Base-by-base conservation (phyloP, 2,797 vertebrate species). In the Pogonophryne albipinna region DNA sequence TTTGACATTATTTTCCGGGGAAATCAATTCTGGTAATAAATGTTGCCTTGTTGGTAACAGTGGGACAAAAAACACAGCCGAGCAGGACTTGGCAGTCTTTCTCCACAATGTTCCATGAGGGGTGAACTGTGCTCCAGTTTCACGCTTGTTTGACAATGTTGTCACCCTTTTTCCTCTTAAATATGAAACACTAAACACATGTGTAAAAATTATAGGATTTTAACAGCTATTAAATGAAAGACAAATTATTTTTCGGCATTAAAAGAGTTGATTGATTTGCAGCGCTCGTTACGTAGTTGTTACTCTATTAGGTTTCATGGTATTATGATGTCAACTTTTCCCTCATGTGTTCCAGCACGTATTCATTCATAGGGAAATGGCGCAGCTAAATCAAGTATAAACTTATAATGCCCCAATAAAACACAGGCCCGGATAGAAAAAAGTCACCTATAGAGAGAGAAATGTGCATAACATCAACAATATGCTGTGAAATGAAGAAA, bases 401-500 rank as follows among this genome's bases (percentile, higher is more conserved):
- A 91, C 74, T 80, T 88, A 88, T 90, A 92, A 90, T 77, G 75
- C 72, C 74, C 68, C 66, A 90, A 89, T 86, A 90, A 93, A 93
- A 87, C 82, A 82, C 62, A 52, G 66, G 59, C 56, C 57, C 15
- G 15, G 74, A 79, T 64, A 73, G 76, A 80, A 84, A 87, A 78
- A 86, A 86, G 63, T 72, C 78, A 68, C 82, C 87, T 89, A 89
- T 86, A 73, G 83, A 92, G 93, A 92, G 75, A 89, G 87, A 93
- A 93, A 93, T 93, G 86, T 87, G 89, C 81, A 87, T 92, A 95
- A 93, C 91, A 92, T 93, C 92, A 94, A 94, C 95, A 94, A 86
- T 78, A 74, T 78, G 82, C 83, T 64, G 83, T 72, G 78, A 92
- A 94, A 91, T 89, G 78, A 94, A 96, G 96, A 97, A 94, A 78